Base-by-base conservation (phyloP, 30 jellyfish, hydroid and myxozoan genomes). In the Haliclystus octoradiatus region DNA sequence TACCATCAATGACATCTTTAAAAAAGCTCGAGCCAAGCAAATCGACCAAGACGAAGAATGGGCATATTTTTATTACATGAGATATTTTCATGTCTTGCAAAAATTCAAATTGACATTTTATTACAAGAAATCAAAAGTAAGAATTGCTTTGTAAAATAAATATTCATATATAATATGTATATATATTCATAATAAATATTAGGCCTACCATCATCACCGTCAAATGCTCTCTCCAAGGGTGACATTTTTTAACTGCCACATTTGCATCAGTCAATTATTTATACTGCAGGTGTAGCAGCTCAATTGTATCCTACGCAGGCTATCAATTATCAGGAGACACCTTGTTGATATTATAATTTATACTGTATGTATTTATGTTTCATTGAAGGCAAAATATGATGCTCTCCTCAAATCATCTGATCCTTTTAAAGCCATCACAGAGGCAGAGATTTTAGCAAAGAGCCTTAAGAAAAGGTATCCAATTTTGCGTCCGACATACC, bases 31-130 rank as follows among this genome's bases (percentile, higher is more conserved):
- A 29, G 84, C 82, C 3, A 66, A 34, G 28, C 76, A 13, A 30
- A 65, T 68, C 50, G 92, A 73, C 81, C 85, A 86, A 13, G 98
- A 89, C 64, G 98, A 89, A 34, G 98, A 89, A 33, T 75, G 52
- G 33, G 84, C 98, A 1, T 89, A 89, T 50, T 72, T 89, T 27
- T 79, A 81, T 19, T 89, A 29, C 75, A 89, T 89, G 98, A 73
- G 98, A 66, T 76, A 49, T 34, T 68, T 80, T 34, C 71, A 73
- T 63, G 77, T 89, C 13, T 69, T 74, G 51, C 75, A 40, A 50
- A 53, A 28, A 4, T 71, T 89, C 30, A 75, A 70, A 32, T 57
- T 68, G 31, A 65, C 95, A 0, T 89, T 74, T 77, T 94, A 81
- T 64, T 89, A 72, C 69, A 73, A 66, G 50, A 81, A 71, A 49